Base-by-base conservation (phyloP, 2,888 invertebrate species). In the Dryobotodes eremita region DNA sequence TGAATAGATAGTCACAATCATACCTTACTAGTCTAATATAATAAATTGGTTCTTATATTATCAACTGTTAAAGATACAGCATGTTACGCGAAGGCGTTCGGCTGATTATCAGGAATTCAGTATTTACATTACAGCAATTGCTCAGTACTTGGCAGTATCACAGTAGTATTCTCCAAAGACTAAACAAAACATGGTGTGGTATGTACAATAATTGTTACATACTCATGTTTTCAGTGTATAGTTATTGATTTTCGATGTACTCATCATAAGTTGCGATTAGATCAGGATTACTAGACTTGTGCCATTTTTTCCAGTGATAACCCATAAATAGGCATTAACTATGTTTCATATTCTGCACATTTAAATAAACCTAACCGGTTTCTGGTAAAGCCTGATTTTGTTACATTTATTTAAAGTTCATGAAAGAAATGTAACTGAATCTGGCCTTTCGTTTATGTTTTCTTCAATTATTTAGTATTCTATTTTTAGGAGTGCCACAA, bases 111-210 rank as follows among this genome's bases (percentile, higher is more conserved):
- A 61, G 48, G 62, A 26, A 57, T 76, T 73, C 15, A 65, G 42
- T 74, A 66, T 66, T 80, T 62, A 71, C 62, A 66, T 66, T 59
- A 61, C 31, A 72, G n/a, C 42, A 61, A 72, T 70, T 80, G n/a
- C 48, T 66, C 17, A 71, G 48, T 73, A 62, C 36, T 59, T 46
- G 46, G 55, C 26, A 55, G 17, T 61, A 42, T 50, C 8, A 70
- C n/a, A 20, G 11, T 53, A n/a, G 31, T 69, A 36, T 70, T 42
- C 13, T 64, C 23, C 13, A 68, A 46, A 80, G 42, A 50, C 42
- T 36, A 61, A 71, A 79, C 59, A 81, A 81, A 82, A 75, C 59
- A 64, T 53, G 59, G 36, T 36, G 8, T 48, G 23, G 48, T 36
- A 57, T 48, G 7, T 64, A 57, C 11, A 70, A 20, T 70, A 36